Evolutionary conservation across 2,113 vertebrate genomes (phyloP).

Genomic region (Cryptotis parvus): DNA sequence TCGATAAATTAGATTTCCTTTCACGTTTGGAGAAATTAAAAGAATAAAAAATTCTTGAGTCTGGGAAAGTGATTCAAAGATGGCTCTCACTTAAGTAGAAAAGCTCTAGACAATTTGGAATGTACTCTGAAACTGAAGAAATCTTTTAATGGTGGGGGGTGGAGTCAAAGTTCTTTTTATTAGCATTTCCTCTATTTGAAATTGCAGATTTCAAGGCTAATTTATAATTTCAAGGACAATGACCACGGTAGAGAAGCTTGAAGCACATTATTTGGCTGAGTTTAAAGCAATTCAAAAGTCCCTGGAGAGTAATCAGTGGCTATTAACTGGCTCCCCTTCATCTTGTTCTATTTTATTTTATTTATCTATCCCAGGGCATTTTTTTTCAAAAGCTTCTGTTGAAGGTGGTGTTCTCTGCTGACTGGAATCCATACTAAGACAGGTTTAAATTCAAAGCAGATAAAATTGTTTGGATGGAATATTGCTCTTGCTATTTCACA

Average conservation of each 20-base stretch:
- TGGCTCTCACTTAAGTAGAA: background rate
- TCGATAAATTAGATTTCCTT: conserved; percentile 13
- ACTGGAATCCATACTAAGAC: conserved; percentile 36
- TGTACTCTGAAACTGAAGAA: conserved; percentile 2
- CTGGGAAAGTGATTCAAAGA: background rate
- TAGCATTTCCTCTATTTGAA: background rate
- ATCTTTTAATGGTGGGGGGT: background rate
- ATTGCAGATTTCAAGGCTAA: background rate
- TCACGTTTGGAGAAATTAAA: conserved; percentile 15
- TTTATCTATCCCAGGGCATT: background rate
- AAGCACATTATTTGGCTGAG: background rate
- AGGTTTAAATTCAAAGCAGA: conserved; percentile 68
- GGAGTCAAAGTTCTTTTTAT: background rate
- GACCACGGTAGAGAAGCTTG: background rate
- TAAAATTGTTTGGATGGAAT: conserved; percentile 64
- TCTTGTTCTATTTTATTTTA: background rate
- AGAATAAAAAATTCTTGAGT: background rate
- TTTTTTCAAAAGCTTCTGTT: conserved; percentile 54
- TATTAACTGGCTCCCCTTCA: background rate
- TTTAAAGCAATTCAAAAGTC: background rate
- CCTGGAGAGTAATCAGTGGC: background rate
- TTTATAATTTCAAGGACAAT: background rate
- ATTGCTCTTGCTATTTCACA: background rate
- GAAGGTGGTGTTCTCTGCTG: conserved; percentile 30
- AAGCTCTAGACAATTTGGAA: conserved; percentile 36